A percentile compares a stretch with the other conserved stretches of the same genome.
Conservation (phyloP, 2,113 vertebrate species). For the Charina bottae region DNA sequence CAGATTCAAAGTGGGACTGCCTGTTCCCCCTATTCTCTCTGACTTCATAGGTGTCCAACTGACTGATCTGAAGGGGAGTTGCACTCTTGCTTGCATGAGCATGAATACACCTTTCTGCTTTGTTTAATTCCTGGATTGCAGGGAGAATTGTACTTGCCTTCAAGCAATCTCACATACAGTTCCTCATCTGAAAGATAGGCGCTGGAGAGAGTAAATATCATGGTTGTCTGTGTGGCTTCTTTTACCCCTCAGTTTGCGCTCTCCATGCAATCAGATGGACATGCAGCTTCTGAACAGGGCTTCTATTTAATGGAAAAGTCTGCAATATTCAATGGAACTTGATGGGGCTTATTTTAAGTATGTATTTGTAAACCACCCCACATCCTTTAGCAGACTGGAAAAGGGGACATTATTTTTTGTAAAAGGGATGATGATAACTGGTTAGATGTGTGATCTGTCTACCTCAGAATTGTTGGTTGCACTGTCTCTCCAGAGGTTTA, state of each 20-base stretch:
- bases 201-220: neutral
- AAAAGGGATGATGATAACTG: neutral
- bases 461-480: neutral
- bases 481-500: neutral
- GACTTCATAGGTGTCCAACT: neutral
- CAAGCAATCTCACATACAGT: neutral
- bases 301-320: neutral
- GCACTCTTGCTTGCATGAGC: neutral
- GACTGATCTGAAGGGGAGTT: neutral
- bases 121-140: neutral
- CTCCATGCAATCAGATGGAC: neutral
- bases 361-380: neutral
- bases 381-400: neutral
- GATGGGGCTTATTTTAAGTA: neutral
- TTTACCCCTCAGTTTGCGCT: neutral
- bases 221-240: neutral
- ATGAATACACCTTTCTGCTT: neutral
- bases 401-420: neutral
- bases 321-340: neutral
- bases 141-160: neutral
- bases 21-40: neutral
- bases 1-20: neutral
- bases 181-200: neutral
- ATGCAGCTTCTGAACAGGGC: neutral
- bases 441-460: neutral